A percentile compares a stretch with the other conserved stretches of the same genome.
phyloP scores from a whole-genome alignment of 2,113 vertebrate species.

The Romanogobio albipinnatus region DNA sequence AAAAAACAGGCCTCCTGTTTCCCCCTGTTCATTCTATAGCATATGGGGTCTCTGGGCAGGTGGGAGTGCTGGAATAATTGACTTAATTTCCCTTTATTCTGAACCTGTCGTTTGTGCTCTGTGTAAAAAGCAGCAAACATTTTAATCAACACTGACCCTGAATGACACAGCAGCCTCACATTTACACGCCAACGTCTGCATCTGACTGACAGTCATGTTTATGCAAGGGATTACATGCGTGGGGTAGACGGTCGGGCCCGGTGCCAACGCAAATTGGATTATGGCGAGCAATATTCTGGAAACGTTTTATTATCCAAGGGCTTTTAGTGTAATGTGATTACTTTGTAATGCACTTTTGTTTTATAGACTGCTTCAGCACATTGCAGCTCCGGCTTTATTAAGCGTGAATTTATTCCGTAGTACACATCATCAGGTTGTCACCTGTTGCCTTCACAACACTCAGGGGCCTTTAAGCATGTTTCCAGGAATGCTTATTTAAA shows the following conservation, averaged over 20 bases:
- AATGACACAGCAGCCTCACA: slow-evolving; percentile 45
- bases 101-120: slow-evolving; percentile 49
- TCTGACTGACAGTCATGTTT: slow-evolving; percentile 57
- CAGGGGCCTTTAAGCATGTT: slow-evolving; percentile 3
- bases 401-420: slow-evolving; percentile 69
- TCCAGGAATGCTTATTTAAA: background rate
- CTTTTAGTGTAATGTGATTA: slow-evolving; percentile 75
- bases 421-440: slow-evolving; percentile 49
- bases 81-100: slow-evolving; percentile 50
- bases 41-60: slow-evolving; percentile 2
- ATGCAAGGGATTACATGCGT: slow-evolving; percentile 61
- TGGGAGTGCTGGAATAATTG: slow-evolving; percentile 34
- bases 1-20: slow-evolving; percentile 16
- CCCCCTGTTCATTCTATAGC: background rate
- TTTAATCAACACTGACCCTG: slow-evolving; percentile 47
- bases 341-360: slow-evolving; percentile 71
- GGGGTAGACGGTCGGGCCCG: slow-evolving; percentile 60
- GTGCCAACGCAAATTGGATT: slow-evolving; percentile 74
- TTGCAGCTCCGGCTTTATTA: slow-evolving; percentile 71
- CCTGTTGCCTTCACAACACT: slow-evolving; percentile 39
- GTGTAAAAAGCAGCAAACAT: slow-evolving; percentile 37
- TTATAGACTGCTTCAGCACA: slow-evolving; percentile 62
- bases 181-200: slow-evolving; percentile 47
- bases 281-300: slow-evolving; percentile 66
- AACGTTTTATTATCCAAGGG: slow-evolving; percentile 72